Evolutionary conservation across 2,797 vertebrate genomes (phyloP).

Genomic region (Mormyrus proboscirostris): DNA sequence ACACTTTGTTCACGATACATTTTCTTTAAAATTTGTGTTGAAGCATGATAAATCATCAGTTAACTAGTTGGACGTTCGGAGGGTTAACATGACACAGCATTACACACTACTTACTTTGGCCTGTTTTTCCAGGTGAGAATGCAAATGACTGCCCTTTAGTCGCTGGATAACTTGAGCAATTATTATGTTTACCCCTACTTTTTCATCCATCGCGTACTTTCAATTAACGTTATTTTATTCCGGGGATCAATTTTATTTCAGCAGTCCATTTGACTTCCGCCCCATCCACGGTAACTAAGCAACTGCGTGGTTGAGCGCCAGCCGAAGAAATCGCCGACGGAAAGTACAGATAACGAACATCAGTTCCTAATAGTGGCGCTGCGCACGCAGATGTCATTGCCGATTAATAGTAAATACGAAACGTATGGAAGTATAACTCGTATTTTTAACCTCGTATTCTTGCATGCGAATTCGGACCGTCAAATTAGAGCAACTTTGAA

Average conservation of each 20-base stretch:
- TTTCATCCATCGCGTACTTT: slow-evolving; percentile 66
- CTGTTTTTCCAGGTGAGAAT: slow-evolving; percentile 86
- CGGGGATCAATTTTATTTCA: background rate
- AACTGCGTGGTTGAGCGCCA: slow-evolving; percentile 38
- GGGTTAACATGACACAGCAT: background rate
- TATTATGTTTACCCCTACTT: slow-evolving; percentile 70
- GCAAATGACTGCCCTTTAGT: slow-evolving; percentile 76
- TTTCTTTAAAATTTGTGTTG: background rate
- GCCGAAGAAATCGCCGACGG: slow-evolving; percentile 10
- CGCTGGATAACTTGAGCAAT: slow-evolving; percentile 84
- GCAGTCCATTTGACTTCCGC: slow-evolving; percentile 27
- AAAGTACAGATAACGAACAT: slow-evolving; percentile 45
- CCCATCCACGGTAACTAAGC: slow-evolving; percentile 54
- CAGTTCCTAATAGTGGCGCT: slow-evolving; percentile 47
- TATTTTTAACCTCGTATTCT: too few relatives aligned
- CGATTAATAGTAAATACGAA: background rate
- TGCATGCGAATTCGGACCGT: too few relatives aligned
- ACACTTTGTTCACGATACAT: background rate
- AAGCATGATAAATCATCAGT: background rate
- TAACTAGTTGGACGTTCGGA: background rate
- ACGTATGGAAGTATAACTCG: background rate
- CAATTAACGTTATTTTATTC: background rate
- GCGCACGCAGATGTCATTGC: background rate
- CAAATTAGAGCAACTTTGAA: too few relatives aligned
- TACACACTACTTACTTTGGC: slow-evolving; percentile 76